Conservation (phyloP, 1,140 invertebrate species). For the Alviniconcha marisindica region DNA sequence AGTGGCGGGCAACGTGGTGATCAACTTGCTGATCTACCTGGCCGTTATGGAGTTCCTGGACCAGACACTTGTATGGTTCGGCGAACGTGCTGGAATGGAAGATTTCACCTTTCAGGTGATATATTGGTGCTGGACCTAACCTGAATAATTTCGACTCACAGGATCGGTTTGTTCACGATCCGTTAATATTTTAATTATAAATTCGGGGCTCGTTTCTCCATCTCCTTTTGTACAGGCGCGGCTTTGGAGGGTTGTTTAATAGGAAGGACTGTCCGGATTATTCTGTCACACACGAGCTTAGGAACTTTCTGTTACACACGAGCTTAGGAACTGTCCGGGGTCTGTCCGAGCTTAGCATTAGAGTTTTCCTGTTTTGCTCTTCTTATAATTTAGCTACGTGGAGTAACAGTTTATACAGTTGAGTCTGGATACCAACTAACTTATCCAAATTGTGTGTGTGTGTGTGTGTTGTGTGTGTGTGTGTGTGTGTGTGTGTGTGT, state of each 20-base stretch:
- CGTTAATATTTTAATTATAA: neutral
- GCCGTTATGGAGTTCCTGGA: constrained; percentile 91
- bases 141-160: neutral
- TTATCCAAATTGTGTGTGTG: too few relatives aligned
- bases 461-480: too few relatives aligned
- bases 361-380: too few relatives aligned
- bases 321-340: too few relatives aligned
- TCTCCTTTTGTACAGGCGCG: neutral
- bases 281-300: neutral
- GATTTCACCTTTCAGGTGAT: constrained; percentile 41
- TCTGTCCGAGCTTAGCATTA: too few relatives aligned
- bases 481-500: too few relatives aligned
- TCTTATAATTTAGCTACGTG: too few relatives aligned
- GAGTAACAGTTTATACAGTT: too few relatives aligned
- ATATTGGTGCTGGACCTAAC: too few relatives aligned
- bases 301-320: too few relatives aligned
- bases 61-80: constrained; percentile 86
- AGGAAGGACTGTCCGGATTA: too few relatives aligned
- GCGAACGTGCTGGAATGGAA: constrained; percentile 82
- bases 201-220: neutral
- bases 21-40: constrained; percentile 94
- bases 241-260: too few relatives aligned
- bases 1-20: constrained; percentile 90
- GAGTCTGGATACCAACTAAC: neutral
- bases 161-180: neutral